phyloP scores from a whole-genome alignment of 1,140 invertebrate species.

The Temnothorax curvispinosus region DNA sequence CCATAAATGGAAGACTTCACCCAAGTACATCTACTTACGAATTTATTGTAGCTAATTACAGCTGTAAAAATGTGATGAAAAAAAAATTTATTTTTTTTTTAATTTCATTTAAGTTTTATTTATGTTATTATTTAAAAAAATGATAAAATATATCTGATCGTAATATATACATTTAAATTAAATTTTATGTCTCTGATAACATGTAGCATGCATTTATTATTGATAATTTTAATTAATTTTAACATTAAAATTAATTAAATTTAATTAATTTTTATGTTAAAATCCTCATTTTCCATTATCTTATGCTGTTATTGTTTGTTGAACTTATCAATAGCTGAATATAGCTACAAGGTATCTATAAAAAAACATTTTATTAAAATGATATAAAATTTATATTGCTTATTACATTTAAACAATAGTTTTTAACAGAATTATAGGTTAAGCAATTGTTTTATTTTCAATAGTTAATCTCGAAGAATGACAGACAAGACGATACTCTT shows the following conservation, averaged over 20 bases:
- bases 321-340: not conserved
- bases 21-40: constrained; percentile 4
- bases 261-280: not conserved
- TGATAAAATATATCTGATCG: not conserved
- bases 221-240: constrained; percentile 14
- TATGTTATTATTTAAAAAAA: too few relatives aligned
- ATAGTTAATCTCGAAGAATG: not conserved
- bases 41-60: constrained; percentile 38
- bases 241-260: not conserved
- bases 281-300: not conserved
- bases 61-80: not conserved
- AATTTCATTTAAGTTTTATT: too few relatives aligned
- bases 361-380: not conserved
- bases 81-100: not conserved
- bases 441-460: not conserved
- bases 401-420: not conserved
- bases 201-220: not conserved
- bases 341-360: not conserved
- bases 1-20: not conserved
- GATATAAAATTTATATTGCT: not conserved
- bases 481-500: not conserved
- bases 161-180: not conserved
- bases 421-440: not conserved
- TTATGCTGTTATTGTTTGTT: not conserved
- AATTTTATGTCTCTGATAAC: not conserved